Base-by-base conservation (phyloP, 2,888 invertebrate species). In the Andrena trimmerana region DNA sequence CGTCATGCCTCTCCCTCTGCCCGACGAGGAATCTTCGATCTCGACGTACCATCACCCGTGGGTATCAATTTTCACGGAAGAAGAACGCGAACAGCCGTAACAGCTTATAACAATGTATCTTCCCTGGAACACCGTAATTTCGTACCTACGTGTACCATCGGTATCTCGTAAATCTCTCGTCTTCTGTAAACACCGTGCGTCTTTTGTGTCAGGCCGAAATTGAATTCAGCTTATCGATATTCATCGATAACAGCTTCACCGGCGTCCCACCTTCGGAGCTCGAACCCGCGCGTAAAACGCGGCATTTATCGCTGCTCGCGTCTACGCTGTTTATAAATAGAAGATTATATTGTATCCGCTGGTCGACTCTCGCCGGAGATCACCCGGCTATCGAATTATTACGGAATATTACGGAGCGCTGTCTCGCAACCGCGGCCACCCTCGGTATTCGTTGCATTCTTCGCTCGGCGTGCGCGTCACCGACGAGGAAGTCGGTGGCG, bases 401-500 rank as follows among this genome's bases (percentile, higher is more conserved):
- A 68, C 57, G 13, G 78, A 67, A 63, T 66, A 72, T 74, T 52
- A 54, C 13, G 36, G 31, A 20, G 24, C 5, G 13, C 74, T 36
- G 63, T 77, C 66, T 81, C 79, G 85, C 69, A 82, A 86, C 60
- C 73, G 52, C 33, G n/a, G 52, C 20, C 31, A 3, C 7, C 20
- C 24, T 57, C 33, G 66, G 31, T 71, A 67, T 70, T 67, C 72
- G 63, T 67, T 60, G 77, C 85, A 72, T 86, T 86, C 86, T 86
- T 78, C 78, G 71, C 65, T 86, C 70, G 67, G 67, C 10, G 66
- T 57, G 20, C 62, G 36, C 66, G 69, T 67, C 63, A 69, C 7
- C 57, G 65, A 74, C 68, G 86, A 82, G 76, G 76, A 79, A 59
- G 72, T 59, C 66, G 36, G 65, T 48, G 54, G 57, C 70, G 42